phyloP scores from a whole-genome alignment of 1,140 invertebrate species.

The Drosophila lacteicornis region DNA sequence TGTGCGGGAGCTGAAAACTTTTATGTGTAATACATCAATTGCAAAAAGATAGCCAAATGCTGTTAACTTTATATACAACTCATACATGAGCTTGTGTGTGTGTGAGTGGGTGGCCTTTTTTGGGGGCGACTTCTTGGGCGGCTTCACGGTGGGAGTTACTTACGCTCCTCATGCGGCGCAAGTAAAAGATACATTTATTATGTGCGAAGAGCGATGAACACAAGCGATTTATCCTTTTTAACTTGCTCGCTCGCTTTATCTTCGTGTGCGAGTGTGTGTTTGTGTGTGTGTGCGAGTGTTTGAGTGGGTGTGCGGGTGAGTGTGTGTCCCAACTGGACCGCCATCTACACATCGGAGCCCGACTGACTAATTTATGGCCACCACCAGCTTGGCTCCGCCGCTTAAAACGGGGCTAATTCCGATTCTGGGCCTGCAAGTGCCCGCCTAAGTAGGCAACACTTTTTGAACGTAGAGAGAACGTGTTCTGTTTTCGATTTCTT shows the following conservation, averaged over 20 bases:
- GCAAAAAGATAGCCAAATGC: conserved; percentile 84
- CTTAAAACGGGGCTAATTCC: conserved; percentile 71
- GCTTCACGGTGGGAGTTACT: conserved; percentile 67
- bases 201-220: conserved; percentile 84
- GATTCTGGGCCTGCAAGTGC: conserved; percentile 29
- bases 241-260: conserved; percentile 64
- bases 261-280: conserved; percentile 6
- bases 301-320: conserved; percentile 22
- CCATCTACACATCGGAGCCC: conserved; percentile 56
- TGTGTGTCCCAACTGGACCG: conserved; percentile 58
- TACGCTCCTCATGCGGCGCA: conserved; percentile 74
- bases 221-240: conserved; percentile 85
- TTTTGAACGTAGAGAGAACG: background rate
- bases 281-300: conserved; percentile 5
- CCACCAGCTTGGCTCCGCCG: conserved; percentile 63
- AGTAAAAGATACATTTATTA: conserved; percentile 84
- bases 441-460: conserved; percentile 61
- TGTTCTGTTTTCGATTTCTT: background rate
- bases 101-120: conserved; percentile 29
- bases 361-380: conserved; percentile 76
- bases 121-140: conserved; percentile 16
- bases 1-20: conserved; percentile 72
- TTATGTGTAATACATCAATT: conserved; percentile 85
- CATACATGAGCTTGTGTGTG: conserved; percentile 31
- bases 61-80: conserved; percentile 84